Conservation (phyloP, 2,113 vertebrate genomes). For the Ciconia boyciana region DNA sequence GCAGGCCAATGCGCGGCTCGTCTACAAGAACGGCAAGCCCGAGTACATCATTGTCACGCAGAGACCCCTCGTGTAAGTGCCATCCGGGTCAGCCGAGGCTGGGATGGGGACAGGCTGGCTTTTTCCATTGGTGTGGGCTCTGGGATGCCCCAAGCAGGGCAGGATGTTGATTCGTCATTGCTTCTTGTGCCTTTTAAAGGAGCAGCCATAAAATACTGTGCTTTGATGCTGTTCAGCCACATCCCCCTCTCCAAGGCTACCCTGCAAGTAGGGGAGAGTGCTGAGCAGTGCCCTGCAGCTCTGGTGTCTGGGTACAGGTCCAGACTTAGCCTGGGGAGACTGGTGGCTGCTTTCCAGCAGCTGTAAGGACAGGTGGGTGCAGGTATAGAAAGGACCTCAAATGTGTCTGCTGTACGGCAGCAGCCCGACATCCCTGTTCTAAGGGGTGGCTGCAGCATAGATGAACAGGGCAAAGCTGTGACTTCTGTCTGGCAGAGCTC, state of each 20-base stretch:
- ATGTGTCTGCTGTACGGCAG: conserved; percentile 58
- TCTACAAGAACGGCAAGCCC: background rate
- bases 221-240: background rate
- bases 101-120: background rate
- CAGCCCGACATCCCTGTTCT: conserved; percentile 6
- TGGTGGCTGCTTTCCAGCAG: background rate
- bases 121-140: fast-evolving
- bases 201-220: background rate
- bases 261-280: fast-evolving
- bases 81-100: background rate
- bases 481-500: background rate
- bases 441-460: background rate
- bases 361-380: background rate
- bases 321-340: background rate
- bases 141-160: background rate
- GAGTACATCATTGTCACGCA: conserved; percentile 42
- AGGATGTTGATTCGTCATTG: fast-evolving
- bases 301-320: background rate
- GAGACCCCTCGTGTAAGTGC: conserved; percentile 59
- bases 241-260: background rate
- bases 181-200: background rate
- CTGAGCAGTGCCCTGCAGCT: background rate
- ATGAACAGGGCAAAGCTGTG: background rate
- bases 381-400: background rate
- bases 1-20: background rate